A percentile compares a stretch with the other conserved stretches of the same genome.
Evolutionary conservation across 2,797 vertebrate genomes (phyloP).

Genomic region (Tragopan temminckii): DNA sequence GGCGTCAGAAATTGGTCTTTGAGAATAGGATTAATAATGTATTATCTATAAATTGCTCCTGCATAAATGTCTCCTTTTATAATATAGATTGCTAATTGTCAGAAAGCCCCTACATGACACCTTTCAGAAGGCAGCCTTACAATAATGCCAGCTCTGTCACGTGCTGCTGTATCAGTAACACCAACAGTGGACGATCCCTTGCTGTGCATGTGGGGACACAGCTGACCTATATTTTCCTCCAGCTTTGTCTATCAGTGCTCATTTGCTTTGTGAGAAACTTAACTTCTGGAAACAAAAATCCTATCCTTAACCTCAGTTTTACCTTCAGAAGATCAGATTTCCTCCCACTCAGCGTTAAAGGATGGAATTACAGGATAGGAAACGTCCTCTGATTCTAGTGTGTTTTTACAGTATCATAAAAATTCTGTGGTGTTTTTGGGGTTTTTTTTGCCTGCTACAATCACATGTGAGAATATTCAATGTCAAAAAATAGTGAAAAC

Average conservation of each 20-base stretch:
- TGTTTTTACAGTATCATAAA: constrained; percentile 32
- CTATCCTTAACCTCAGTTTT: neutral
- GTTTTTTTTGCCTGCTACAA: neutral
- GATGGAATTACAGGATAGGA: neutral
- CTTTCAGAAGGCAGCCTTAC: neutral
- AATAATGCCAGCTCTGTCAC: neutral
- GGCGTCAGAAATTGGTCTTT: neutral
- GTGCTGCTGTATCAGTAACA: neutral
- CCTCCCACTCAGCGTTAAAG: neutral
- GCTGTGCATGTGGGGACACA: neutral
- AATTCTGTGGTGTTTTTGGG: neutral
- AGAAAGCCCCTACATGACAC: neutral
- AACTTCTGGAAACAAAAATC: neutral
- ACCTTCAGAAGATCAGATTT: constrained; percentile 17
- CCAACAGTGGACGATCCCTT: neutral
- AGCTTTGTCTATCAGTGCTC: neutral
- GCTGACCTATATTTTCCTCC: neutral
- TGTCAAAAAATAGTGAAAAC: neutral
- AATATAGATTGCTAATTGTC: neutral
- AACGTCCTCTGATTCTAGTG: neutral
- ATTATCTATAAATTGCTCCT: neutral
- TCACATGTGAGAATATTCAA: neutral
- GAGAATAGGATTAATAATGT: neutral
- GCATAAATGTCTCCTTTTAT: neutral
- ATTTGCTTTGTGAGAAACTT: neutral